Evolutionary conservation across 2,888 invertebrate genomes (phyloP), one percentile per base, ranked within the genome.

Genomic region (Dioctria rufipes): DNA sequence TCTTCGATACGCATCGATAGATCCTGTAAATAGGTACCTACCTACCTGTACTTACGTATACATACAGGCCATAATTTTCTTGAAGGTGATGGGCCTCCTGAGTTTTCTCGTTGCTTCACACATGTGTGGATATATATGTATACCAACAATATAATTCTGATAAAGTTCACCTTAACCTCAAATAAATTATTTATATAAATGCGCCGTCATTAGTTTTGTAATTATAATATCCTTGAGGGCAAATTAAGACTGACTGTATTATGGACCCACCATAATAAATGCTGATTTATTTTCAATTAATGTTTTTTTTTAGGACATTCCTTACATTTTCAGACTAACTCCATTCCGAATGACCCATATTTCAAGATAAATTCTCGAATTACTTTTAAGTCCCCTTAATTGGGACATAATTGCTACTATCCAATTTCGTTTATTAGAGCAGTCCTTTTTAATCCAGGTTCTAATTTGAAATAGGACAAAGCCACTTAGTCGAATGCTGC

Each of bases 161-260:
- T 25, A 46, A 67, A 67, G 49, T 67, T 66, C 42, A n/a, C 46
- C 67, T 67, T 46, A 25, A 25, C 25, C 46, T 46, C 25, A 5
- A 43, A n/a, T 25, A 43, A 67, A 67, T 67, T 67, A 67, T 67
- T 67, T 67, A 46, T 37, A 67, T 67, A 67, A 67, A 67, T 46
- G 67, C 13, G 46, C 25, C 67, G 42, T 67, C 67, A 67, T 67
- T 67, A 46, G 67, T 40, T 6, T 46, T 42, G 25, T 46, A 67
- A 67, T 46, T 67, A 67, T 43, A 25, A 25, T 25, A 67, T 25
- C 67, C 67, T 67, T 67, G 13, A 67, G 13, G 67, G 43, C 25
- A 67, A 67, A 67, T 67, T 67, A 67, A 4, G 25, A 3, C 25
- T 5, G 9, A 43, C 66, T 25, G 67, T 46, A 25, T 49, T 67